Conservation (phyloP, 2,888 invertebrate genomes). For the Syritta pipiens region DNA sequence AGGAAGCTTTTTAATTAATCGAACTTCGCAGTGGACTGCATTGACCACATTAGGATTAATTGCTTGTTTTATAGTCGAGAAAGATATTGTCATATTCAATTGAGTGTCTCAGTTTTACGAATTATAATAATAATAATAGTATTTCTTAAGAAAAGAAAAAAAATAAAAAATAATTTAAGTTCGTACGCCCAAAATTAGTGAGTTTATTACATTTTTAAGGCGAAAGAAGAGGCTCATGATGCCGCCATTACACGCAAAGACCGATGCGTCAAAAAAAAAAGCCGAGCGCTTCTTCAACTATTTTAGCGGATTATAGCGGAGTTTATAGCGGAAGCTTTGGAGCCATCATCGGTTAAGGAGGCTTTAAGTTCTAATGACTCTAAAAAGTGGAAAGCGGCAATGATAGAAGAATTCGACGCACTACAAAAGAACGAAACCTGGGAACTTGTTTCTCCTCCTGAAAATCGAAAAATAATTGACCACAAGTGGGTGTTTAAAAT, state of each 20-base stretch:
- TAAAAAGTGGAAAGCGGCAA: constrained; percentile 15
- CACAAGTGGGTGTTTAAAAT: constrained; percentile 72
- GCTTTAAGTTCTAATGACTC: constrained; percentile 18
- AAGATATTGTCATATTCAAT: not conserved
- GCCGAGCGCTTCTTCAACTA: not conserved
- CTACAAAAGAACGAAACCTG: constrained; percentile 60
- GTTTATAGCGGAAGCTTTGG: not conserved
- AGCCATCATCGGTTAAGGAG: not conserved
- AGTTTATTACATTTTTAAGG: too few species aligned
- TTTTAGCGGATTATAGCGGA: not conserved
- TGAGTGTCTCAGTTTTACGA: not conserved
- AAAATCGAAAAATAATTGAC: constrained; percentile 59
- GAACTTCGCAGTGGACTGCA: too few species aligned
- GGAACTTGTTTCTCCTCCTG: constrained; percentile 47
- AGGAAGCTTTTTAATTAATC: too few species aligned
- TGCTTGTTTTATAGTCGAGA: not conserved
- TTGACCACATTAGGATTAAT: not conserved
- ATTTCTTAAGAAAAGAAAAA: too few species aligned
- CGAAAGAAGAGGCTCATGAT: not conserved
- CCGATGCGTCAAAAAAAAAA: not conserved
- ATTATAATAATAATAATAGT: too few species aligned
- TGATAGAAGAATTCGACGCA: constrained; percentile 40
- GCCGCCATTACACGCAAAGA: not conserved
- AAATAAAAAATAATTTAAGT: too few species aligned
- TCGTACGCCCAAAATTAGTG: too few species aligned